Conservation (phyloP, 2,113 vertebrate genomes). For the Colossoma macropomum region DNA sequence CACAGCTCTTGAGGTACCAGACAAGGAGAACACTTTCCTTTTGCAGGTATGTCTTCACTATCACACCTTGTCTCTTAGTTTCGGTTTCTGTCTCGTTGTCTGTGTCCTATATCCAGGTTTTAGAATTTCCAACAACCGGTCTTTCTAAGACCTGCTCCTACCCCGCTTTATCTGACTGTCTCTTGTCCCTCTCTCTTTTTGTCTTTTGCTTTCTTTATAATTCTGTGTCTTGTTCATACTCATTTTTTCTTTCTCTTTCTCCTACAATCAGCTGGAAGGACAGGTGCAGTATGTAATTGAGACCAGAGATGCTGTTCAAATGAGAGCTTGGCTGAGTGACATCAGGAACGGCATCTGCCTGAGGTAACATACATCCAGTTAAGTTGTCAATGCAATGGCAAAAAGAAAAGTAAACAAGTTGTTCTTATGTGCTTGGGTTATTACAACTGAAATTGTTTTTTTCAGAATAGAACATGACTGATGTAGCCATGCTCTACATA, state of each 20-base stretch:
- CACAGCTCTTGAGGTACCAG: slow-evolving; percentile 89
- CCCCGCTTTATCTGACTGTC: background rate
- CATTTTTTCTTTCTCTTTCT: background rate
- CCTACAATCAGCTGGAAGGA: slow-evolving; percentile 78
- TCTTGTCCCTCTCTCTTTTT: background rate
- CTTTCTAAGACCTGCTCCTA: background rate
- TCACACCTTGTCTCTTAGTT: background rate
- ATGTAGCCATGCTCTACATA: too few relatives aligned
- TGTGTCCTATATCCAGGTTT: background rate
- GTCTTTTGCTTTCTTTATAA: background rate
- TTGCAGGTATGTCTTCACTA: slow-evolving; percentile 79
- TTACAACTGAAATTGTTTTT: background rate
- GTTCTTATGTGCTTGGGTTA: background rate
- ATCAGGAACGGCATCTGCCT: slow-evolving; percentile 88
- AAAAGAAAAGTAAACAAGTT: background rate
- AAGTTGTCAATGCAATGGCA: background rate
- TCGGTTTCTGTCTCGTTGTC: background rate
- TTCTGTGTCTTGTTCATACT: background rate
- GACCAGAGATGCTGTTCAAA: slow-evolving; percentile 85
- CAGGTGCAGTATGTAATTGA: slow-evolving; percentile 87
- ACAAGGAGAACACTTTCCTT: slow-evolving; percentile 92
- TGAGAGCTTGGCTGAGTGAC: slow-evolving; percentile 91
- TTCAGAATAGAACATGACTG: too few relatives aligned
- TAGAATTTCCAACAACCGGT: too few relatives aligned
- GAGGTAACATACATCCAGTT: slow-evolving; percentile 73